A percentile compares a stretch with the other conserved stretches of the same genome.
phyloP scores from a whole-genome alignment of 2,797 vertebrate genomes.

The Tenualosa thibaudeaui region DNA sequence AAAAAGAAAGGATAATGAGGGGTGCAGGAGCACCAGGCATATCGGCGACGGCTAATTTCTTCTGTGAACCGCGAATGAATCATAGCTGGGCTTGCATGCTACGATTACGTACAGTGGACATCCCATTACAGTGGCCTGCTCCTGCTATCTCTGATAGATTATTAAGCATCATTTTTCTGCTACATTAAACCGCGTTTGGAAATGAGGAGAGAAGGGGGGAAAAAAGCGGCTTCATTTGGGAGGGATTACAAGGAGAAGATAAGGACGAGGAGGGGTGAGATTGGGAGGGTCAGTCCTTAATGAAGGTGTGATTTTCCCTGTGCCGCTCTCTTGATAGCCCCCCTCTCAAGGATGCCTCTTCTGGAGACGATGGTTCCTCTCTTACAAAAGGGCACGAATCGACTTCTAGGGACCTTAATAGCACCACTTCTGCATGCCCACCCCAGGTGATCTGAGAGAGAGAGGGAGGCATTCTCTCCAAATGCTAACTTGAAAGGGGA shows the following conservation, averaged over 20 bases:
- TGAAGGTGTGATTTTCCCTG: constrained; percentile 62
- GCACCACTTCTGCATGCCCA: background rate
- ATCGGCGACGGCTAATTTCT: constrained; percentile 47
- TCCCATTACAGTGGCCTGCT: constrained; percentile 51
- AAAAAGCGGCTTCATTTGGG: constrained; percentile 54
- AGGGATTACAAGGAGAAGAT: constrained; percentile 63
- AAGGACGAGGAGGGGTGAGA: constrained; percentile 49
- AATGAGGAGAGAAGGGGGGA: background rate
- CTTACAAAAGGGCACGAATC: background rate
- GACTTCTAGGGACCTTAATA: background rate
- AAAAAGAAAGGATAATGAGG: background rate
- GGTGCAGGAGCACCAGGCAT: background rate
- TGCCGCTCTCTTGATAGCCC: constrained; percentile 48
- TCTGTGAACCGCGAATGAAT: constrained; percentile 50
- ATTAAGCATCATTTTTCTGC: constrained; percentile 62
- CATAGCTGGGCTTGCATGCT: constrained; percentile 36
- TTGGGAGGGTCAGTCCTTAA: constrained; percentile 56
- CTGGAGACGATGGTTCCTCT: background rate
- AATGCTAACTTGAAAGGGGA: background rate
- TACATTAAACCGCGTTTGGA: constrained; percentile 62
- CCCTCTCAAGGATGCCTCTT: constrained; percentile 44
- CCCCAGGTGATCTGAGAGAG: background rate
- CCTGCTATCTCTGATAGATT: constrained; percentile 61
- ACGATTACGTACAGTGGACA: constrained; percentile 55
- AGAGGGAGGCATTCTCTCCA: background rate